Evolutionary conservation across 2,888 invertebrate species (phyloP), one percentile per base, ranked within the genome.

Genomic region (Andrena dorsata): DNA sequence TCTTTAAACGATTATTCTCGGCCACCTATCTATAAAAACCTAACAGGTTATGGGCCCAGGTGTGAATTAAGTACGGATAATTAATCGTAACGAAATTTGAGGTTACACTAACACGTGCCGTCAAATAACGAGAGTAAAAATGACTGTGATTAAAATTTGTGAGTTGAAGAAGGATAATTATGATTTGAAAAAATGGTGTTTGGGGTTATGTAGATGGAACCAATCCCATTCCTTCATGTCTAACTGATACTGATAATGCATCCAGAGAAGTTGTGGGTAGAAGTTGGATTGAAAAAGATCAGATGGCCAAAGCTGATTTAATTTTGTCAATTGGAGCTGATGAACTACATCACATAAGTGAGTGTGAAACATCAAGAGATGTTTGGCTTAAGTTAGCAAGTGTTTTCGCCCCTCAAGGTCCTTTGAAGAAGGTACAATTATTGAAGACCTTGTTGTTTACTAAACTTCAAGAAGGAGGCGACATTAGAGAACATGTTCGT

Each of bases 391-490:
- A 90, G 76, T 84, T 94, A 35, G 77, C 92, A 66, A 47, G 63
- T 3, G 92, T 92, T 23, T 92, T 92, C 68, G 90, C 92, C 82
- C 94, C 93, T n/a, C 89, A 88, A 60, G 93, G 93, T 4, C 93
- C 93, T 0, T 93, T 93, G 0, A 81, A 92, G 51, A 94, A 94
- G 76, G 94, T 93, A 0, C 93, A 91, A 3, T 78, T 94, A 4
- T 75, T 94, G n/a, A 94, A 94, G 69, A 86, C 58, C 80, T 94
- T 2, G 90, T 90, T 2, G 71, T 93, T 5, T 90, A 90, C 7
- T 89, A 90, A 49, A 93, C 30, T 94, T 92, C 56, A 72, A 20
- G 90, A 93, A 23, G 79, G 77, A 2, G 89, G 85, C 0, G 91
- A 93, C 71, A 87, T 93, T 2, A 85, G 91, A 20, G 89, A 30